Percentiles rank a stretch among this genome's conserved stretches.
phyloP scores from a whole-genome alignment of 1,140 invertebrate genomes.

The Gonioctena quinquepunctata region DNA sequence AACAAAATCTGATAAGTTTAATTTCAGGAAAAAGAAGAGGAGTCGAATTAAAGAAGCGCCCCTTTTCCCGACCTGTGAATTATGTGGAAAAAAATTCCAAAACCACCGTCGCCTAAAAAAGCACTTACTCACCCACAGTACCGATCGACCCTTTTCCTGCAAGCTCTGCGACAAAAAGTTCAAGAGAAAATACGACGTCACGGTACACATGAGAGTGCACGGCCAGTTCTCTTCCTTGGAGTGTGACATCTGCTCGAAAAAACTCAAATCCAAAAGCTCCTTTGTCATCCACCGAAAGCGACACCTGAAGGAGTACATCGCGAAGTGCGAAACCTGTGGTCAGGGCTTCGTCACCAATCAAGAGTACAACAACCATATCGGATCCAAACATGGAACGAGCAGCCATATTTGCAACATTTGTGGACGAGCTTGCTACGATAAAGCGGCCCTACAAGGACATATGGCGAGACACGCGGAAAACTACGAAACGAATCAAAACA shows the following conservation, averaged over 20 bases:
- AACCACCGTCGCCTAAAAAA: constrained; percentile 13
- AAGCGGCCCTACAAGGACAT: constrained; percentile 35
- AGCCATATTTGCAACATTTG: constrained; percentile 39
- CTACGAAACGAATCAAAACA: constrained; percentile 48
- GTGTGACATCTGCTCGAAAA: constrained; percentile 56
- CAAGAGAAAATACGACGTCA: constrained; percentile 32
- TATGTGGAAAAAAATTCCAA: constrained; percentile 23
- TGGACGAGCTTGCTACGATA: constrained; percentile 25
- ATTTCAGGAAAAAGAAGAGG: constrained; percentile 42
- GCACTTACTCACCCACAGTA: constrained; percentile 23
- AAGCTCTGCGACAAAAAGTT: constrained; percentile 42
- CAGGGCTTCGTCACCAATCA: constrained; percentile 37
- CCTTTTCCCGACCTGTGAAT: constrained; percentile 13
- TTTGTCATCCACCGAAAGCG: constrained; percentile 68
- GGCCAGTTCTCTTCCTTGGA: constrained; percentile 32
- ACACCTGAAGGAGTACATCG: constrained; percentile 59
- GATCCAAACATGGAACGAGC: constrained; percentile 29
- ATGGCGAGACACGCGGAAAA: constrained; percentile 34
- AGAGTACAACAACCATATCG: constrained; percentile 33
- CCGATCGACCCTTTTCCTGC: constrained; percentile 29
- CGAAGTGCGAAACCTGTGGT: constrained; percentile 34
- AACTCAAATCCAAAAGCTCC: constrained; percentile 70
- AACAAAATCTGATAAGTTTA: constrained; percentile 26
- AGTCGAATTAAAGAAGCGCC: constrained; percentile 33
- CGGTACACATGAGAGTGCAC: constrained; percentile 30